phyloP scores from a whole-genome alignment of 2,797 vertebrate genomes.

The Eospalax fontanierii region DNA sequence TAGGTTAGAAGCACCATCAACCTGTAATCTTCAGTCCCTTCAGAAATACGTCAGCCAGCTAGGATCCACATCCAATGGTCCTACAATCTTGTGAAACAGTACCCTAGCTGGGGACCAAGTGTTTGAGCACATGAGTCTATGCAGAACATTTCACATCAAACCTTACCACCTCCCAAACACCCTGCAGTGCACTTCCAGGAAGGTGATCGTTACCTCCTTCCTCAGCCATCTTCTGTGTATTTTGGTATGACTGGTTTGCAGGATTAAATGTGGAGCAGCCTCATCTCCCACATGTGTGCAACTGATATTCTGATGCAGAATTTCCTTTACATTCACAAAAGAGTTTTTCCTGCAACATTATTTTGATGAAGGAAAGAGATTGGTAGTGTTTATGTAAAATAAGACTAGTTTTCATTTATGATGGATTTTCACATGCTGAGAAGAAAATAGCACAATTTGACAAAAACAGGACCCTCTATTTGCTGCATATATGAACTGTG shows the following conservation, averaged over 20 bases:
- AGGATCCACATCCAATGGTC: neutral
- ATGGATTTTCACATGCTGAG: conserved; percentile 71
- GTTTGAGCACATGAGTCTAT: neutral
- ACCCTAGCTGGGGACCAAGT: neutral
- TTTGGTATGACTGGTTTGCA: conserved; percentile 26
- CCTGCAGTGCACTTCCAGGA: neutral
- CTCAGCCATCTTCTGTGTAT: neutral
- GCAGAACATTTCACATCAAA: neutral
- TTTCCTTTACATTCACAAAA: conserved; percentile 69
- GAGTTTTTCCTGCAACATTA: conserved; percentile 49
- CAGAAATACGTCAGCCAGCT: neutral
- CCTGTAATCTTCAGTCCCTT: neutral
- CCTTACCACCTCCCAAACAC: neutral
- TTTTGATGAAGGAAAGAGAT: conserved; percentile 71
- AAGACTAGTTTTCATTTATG: conserved; percentile 74
- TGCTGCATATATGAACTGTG: neutral
- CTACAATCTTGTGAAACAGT: neutral
- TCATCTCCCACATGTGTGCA: conserved; percentile 37
- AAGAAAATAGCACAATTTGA: conserved; percentile 73
- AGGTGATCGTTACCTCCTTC: neutral
- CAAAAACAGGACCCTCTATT: conserved; percentile 51
- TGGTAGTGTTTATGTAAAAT: conserved; percentile 74
- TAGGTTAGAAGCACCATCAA: neutral
- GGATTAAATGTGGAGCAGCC: conserved; percentile 51
- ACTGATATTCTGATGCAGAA: conserved; percentile 56